phyloP scores from a whole-genome alignment of 2,113 vertebrate genomes.

The Haemorhous mexicanus region DNA sequence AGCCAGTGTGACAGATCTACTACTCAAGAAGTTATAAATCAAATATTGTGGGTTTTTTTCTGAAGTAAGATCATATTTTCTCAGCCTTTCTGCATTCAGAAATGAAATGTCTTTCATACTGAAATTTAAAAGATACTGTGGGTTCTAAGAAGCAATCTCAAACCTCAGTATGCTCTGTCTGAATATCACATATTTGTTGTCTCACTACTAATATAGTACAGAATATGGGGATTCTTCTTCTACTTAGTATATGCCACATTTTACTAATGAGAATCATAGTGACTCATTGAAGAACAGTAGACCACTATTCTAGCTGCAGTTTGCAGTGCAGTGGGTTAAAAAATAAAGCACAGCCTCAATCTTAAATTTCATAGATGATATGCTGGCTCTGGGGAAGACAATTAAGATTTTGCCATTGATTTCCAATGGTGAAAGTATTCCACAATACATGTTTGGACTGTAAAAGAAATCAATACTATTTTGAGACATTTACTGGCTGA shows the following conservation, averaged over 20 bases:
- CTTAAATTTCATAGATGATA: conserved; percentile 21
- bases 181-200: not conserved
- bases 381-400: not conserved
- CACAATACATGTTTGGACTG: not conserved
- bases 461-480: conserved; percentile 32
- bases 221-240: not conserved
- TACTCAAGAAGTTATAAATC: not conserved
- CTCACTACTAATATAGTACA: not conserved
- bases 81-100: not conserved
- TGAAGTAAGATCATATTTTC: not conserved
- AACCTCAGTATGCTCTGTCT: not conserved
- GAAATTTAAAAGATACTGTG: not conserved
- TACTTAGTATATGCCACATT: not conserved
- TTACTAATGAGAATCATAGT: not conserved
- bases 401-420: conserved; percentile 45
- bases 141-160: not conserved
- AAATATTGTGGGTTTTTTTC: not conserved
- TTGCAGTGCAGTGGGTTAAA: conserved; percentile 21
- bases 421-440: not conserved
- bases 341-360: not conserved
- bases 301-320: not conserved
- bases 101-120: not conserved
- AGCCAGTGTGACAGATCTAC: not conserved
- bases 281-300: not conserved
- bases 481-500: not conserved